Evolutionary conservation across 2,888 invertebrate species (phyloP), one percentile per base, ranked within the genome.

Genomic region (Acanthosepion lycidas): DNA sequence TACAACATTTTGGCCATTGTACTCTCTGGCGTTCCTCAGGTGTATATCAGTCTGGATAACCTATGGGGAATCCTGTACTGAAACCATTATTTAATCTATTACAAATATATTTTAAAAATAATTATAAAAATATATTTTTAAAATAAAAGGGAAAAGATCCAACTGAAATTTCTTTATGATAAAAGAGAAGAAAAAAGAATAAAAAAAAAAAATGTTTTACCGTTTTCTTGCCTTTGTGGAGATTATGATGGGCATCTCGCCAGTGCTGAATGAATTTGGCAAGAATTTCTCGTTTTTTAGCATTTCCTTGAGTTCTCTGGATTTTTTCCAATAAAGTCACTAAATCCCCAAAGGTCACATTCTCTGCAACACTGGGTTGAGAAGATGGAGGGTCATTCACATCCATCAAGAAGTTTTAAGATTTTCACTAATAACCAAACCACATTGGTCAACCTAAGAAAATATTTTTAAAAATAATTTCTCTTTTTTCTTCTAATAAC

Each of bases 271-370:
- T 96, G 95, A 98, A 98, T 59, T 97, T 96, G 95, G 96, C 96
- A 42, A 98, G 95, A 59, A 97, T 96, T 94, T 96, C 96, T 95
- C 97, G 97, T 96, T 98, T 98, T 91, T 97, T 97, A 33, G 97
- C 97, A 95, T 96, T 97, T 64, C 97, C 97, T 94, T 96, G 96
- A 8, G 96, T 97, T 96, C 97, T 98, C 93, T 97, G 97, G 92
- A 98, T 97, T 96, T 98, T 98, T 96, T 98, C 98, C 95, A 98
- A 98, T 48, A 98, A 96, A 53, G 97, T 97, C 96, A 97, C 97
- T 26, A 97, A 95, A 94, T 97, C 97, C 33, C 96, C 95, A 96
- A 97, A 98, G 26, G 97, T 96, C 15, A 97, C 97, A 95, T 97
- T 96, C 1, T 96, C 96, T 20, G 97, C 97, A 20, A 97, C 97